Conservation (phyloP, 2,113 vertebrate genomes). For the Apteryx mantelli region DNA sequence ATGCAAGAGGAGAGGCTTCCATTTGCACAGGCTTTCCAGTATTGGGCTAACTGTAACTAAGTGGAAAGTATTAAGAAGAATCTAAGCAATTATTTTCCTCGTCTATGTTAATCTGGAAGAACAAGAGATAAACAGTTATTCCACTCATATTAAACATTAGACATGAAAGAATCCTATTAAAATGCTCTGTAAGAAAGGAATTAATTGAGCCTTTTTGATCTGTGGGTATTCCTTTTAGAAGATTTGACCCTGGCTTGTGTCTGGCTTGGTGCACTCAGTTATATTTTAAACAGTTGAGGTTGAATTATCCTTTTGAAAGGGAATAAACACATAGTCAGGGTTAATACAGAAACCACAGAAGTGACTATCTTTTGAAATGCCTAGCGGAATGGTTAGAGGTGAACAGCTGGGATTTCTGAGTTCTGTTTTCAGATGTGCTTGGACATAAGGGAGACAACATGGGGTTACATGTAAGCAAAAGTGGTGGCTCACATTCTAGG, state of each 20-base stretch:
- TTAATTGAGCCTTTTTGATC: slow-evolving; percentile 33
- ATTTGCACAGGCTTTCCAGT: neutral
- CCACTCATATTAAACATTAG: slow-evolving; percentile 77
- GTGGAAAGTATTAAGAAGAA: neutral
- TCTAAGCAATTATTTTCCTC: neutral
- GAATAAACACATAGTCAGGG: neutral
- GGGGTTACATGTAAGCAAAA: neutral
- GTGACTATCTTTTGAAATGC: neutral
- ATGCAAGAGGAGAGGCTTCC: neutral
- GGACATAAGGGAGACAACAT: neutral
- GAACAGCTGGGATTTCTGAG: neutral
- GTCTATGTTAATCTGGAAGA: slow-evolving; percentile 55
- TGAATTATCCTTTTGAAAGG: neutral
- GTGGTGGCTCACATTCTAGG: neutral
- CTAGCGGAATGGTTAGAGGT: neutral
- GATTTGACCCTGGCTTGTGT: neutral
- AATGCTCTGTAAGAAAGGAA: neutral
- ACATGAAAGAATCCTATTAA: slow-evolving; percentile 44
- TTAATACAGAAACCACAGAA: slow-evolving; percentile 47
- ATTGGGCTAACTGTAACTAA: neutral
- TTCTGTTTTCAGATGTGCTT: neutral
- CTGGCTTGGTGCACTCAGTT: slow-evolving; percentile 28
- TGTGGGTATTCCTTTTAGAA: neutral
- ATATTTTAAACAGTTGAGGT: slow-evolving; percentile 52
- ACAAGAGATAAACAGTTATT: slow-evolving; percentile 30